phyloP scores from a whole-genome alignment of 2,113 vertebrate species.

The Anolis carolinensis region DNA sequence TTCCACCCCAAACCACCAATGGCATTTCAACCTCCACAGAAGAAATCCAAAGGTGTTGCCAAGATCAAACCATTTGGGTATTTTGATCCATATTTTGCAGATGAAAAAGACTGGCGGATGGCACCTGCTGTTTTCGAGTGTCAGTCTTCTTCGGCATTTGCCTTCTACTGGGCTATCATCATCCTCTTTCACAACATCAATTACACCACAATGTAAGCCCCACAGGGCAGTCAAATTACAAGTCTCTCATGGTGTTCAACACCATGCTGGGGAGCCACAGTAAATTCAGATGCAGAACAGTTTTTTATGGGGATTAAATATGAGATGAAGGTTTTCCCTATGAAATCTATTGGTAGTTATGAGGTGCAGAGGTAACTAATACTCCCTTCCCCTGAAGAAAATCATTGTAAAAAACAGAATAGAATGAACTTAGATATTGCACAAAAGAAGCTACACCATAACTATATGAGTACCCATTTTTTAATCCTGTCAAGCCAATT shows the following conservation, averaged over 20 bases:
- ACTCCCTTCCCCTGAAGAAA: too few species aligned
- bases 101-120: background rate
- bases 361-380: too few species aligned
- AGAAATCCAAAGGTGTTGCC: background rate
- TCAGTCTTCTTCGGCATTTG: background rate
- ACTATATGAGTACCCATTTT: too few species aligned
- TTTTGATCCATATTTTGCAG: background rate
- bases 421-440: too few species aligned
- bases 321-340: too few species aligned
- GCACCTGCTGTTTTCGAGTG: slow-evolving; percentile 15
- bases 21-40: background rate
- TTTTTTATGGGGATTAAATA: background rate
- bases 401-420: too few species aligned
- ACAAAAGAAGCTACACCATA: too few species aligned
- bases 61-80: slow-evolving; percentile 8
- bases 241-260: background rate
- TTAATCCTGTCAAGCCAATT: too few species aligned
- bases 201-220: slow-evolving; percentile 2
- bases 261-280: background rate
- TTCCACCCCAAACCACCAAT: background rate
- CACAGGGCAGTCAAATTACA: background rate
- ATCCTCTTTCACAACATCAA: slow-evolving; percentile 1
- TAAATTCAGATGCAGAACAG: background rate
- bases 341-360: too few species aligned
- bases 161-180: background rate